phyloP scores from a whole-genome alignment of 2,113 vertebrate species.

The Pyxicephalus adspersus region DNA sequence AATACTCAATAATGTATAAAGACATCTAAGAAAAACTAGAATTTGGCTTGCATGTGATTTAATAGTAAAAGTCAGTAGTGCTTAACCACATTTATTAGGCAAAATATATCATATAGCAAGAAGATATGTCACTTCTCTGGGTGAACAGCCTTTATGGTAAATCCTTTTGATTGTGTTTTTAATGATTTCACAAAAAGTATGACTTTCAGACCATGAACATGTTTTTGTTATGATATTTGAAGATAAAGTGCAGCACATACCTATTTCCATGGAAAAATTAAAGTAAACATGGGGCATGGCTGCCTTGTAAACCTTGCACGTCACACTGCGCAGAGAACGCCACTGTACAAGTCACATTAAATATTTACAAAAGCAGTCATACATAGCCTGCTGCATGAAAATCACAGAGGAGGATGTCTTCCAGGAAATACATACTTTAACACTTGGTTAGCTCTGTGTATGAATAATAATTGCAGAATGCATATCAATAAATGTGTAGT shows the following conservation, averaged over 20 bases:
- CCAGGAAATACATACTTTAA: no score
- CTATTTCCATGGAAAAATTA: background rate
- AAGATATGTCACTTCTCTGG: background rate
- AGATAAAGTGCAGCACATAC: background rate
- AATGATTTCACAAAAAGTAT: background rate
- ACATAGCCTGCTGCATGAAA: background rate
- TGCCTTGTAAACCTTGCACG: background rate
- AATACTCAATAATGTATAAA: no score
- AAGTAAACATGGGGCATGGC: constrained; percentile 12
- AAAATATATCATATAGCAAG: no score
- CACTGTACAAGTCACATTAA: background rate
- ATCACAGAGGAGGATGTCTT: background rate
- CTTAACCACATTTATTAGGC: no score
- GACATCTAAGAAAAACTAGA: no score
- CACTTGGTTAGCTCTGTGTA: no score
- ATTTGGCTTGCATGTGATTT: no score
- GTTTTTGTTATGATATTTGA: background rate
- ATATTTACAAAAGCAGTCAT: constrained; percentile 12
- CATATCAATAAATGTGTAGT: no score
- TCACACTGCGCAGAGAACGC: background rate
- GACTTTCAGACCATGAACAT: background rate
- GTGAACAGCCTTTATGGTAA: background rate
- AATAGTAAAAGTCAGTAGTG: no score
- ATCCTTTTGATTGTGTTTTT: background rate
- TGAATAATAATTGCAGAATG: no score